Evolutionary conservation across 2,888 invertebrate genomes (phyloP).

Genomic region (Ceraclea dissimilis): DNA sequence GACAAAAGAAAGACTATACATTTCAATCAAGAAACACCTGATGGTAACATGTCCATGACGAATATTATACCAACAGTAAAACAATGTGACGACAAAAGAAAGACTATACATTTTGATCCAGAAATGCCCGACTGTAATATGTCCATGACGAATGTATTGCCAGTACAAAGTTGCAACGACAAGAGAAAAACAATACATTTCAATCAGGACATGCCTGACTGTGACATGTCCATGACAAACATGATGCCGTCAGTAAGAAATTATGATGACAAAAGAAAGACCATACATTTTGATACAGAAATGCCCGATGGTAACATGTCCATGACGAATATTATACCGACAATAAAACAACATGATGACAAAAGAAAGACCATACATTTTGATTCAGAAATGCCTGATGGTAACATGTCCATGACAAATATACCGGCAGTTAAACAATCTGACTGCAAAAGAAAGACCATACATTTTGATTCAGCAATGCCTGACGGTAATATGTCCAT

Average conservation of each 20-base stretch:
- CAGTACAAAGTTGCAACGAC: background rate
- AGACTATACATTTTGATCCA: background rate
- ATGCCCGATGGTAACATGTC: conserved; percentile 6
- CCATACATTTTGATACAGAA: no score
- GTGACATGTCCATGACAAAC: conserved; percentile 1
- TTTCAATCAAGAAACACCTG: conserved; percentile 2
- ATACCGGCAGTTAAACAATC: background rate
- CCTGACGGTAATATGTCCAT: background rate
- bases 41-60: conserved; percentile 15
- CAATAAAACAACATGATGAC: background rate
- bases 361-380: conserved; percentile 4
- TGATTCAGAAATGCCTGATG: background rate
- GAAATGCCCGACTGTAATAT: background rate
- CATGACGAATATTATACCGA: background rate
- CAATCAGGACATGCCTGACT: conserved; percentile 1
- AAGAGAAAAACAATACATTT: background rate
- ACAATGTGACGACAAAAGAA: background rate
- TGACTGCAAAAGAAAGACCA: no score
- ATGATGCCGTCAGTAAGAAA: background rate
- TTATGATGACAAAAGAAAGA: background rate
- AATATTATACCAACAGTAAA: background rate
- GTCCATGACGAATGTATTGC: background rate
- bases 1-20: conserved; percentile 4
- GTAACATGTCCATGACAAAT: conserved; percentile 3
- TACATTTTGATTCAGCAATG: background rate